Evolutionary conservation across 2,797 vertebrate genomes (phyloP).

Genomic region (Ammospiza maritima): DNA sequence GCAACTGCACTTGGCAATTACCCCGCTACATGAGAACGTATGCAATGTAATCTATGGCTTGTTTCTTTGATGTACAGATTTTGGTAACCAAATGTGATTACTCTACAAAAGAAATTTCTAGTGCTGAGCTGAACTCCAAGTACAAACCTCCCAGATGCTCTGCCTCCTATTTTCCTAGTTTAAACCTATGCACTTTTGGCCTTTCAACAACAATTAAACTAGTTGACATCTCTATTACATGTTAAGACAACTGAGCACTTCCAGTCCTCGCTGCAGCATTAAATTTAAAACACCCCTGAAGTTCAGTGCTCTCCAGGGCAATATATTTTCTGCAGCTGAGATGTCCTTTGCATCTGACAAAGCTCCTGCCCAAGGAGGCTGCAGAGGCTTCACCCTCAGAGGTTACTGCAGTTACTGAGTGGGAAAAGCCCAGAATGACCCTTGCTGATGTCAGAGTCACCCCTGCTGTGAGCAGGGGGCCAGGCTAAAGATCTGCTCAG

Average conservation of each 20-base stretch:
- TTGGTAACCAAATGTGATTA: neutral
- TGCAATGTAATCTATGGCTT: neutral
- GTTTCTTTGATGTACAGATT: neutral
- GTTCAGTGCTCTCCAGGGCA: neutral
- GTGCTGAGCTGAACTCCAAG: neutral
- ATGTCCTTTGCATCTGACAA: neutral
- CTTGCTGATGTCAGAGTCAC: neutral
- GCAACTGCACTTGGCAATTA: neutral
- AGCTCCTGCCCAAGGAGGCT: neutral
- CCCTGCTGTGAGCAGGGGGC: neutral
- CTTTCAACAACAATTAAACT: neutral
- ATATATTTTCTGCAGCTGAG: neutral
- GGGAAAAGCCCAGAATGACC: neutral
- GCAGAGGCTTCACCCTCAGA: too few species aligned
- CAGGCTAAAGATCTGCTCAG: neutral
- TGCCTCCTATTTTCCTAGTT: neutral
- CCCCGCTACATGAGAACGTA: neutral
- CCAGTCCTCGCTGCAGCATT: neutral
- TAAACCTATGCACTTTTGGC: neutral
- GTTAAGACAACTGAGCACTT: neutral
- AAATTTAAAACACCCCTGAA: neutral
- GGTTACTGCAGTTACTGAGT: neutral
- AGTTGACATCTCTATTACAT: neutral
- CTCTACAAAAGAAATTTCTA: neutral
- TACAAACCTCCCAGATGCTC: neutral